Conservation (phyloP, 2,113 vertebrate species). For the Coreoperca whiteheadi region DNA sequence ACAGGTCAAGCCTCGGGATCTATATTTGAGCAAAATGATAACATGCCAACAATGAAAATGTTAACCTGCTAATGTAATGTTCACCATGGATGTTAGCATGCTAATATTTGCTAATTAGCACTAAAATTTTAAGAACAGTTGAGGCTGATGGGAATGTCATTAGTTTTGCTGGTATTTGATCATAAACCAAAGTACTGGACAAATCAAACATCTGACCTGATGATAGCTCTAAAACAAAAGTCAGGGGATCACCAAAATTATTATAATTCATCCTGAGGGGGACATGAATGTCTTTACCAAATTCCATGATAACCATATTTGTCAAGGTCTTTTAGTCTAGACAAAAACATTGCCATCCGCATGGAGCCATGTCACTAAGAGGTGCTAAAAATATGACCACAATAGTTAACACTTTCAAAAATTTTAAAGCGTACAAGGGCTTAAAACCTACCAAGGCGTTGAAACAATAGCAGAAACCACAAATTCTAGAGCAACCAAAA, state of each 20-base stretch:
- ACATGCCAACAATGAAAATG: not conserved
- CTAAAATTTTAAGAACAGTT: too few species aligned
- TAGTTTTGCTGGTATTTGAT: not conserved
- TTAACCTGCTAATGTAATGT: not conserved
- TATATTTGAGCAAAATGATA: too few species aligned
- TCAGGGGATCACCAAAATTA: too few species aligned
- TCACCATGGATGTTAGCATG: not conserved
- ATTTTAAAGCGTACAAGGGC: not conserved
- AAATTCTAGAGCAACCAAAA: not conserved
- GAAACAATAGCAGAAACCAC: not conserved
- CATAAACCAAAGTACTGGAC: not conserved
- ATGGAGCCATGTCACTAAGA: not conserved
- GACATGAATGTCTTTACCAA: not conserved
- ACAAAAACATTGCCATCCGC: not conserved
- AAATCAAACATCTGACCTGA: not conserved
- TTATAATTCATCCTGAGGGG: not conserved
- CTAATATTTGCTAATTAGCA: not conserved
- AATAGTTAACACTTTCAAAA: not conserved
- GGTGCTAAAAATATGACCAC: not conserved
- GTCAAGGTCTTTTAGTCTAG: not conserved
- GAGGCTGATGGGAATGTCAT: too few species aligned
- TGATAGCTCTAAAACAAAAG: too few species aligned
- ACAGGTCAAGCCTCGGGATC: too few species aligned
- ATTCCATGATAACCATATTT: not conserved
- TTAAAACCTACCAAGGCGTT: not conserved